phyloP scores from a whole-genome alignment of 2,797 vertebrate species.

The Acipenser ruthenus region DNA sequence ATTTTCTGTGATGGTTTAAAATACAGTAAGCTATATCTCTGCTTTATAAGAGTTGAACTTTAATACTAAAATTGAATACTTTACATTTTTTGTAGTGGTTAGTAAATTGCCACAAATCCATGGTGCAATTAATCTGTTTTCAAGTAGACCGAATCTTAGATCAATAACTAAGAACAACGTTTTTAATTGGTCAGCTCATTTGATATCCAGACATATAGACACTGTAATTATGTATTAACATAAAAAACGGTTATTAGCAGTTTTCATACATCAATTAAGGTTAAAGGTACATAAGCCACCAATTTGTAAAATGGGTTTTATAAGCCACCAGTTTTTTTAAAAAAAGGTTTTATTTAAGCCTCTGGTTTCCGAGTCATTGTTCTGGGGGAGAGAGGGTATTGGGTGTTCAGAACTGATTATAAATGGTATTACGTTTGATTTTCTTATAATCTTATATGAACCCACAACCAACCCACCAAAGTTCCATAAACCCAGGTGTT shows the following conservation, averaged over 20 bases:
- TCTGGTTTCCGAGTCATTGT: neutral
- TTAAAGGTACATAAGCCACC: constrained; percentile 31
- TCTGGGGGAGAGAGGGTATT: constrained; percentile 31
- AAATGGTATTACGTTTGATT: constrained; percentile 22
- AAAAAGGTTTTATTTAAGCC: constrained; percentile 11
- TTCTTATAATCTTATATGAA: constrained; percentile 66
- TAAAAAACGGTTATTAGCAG: neutral
- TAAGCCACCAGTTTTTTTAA: constrained; percentile 24
- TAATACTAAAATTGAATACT: too few species aligned
- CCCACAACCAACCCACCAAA: constrained; percentile 86
- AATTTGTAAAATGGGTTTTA: constrained; percentile 25
- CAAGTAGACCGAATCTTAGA: too few species aligned
- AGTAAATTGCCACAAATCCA: too few species aligned
- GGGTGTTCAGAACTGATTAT: constrained; percentile 30
- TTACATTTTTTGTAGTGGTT: too few species aligned
- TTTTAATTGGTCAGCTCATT: too few species aligned
- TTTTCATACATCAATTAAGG: constrained; percentile 19
- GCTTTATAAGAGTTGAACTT: too few species aligned
- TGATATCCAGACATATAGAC: too few species aligned
- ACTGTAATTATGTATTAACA: neutral
- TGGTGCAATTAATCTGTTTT: too few species aligned
- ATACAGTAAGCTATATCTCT: too few species aligned
- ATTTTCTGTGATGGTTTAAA: too few species aligned
- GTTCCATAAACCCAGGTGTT: constrained; percentile 87
- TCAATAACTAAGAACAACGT: too few species aligned